These are phyloP conservation scores for Luffia ferchaultella DNA, from an alignment of 2,888 invertebrate species.

Conservation along the genomic window DNA sequence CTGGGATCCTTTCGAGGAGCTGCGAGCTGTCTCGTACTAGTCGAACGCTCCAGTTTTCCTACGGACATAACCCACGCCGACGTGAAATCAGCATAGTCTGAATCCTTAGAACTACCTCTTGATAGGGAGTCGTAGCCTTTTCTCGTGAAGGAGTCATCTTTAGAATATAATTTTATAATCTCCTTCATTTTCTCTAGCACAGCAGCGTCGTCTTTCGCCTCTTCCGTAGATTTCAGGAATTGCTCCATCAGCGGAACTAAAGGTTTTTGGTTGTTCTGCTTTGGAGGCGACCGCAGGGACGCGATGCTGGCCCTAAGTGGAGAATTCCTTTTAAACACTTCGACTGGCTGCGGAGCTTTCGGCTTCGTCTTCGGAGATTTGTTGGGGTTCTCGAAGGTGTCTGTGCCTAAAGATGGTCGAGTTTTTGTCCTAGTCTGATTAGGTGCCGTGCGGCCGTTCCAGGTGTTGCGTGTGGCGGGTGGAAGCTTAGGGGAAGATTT, in stretches of 20 bases:
- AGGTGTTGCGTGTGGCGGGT: constrained; percentile 70
- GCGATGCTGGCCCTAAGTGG: constrained; percentile 54
- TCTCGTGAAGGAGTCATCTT: constrained; percentile 13
- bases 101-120: constrained; percentile 60
- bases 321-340: constrained; percentile 60
- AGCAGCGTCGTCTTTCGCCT: constrained; percentile 75
- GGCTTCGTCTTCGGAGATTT: constrained; percentile 69
- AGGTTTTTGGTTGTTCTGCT: constrained; percentile 66
- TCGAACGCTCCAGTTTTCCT: constrained; percentile 69
- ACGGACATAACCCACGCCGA: constrained; percentile 78
- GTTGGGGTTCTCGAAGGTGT: constrained; percentile 57
- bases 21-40: constrained; percentile 58
- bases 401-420: constrained; percentile 44
- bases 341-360: constrained; percentile 35
- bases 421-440: constrained; percentile 42
- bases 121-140: constrained; percentile 47
- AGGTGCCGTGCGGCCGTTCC: constrained; percentile 72
- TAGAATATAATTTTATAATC: constrained; percentile 54
- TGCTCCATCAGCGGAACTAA: constrained; percentile 74
- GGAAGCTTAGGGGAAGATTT: constrained; percentile 48
- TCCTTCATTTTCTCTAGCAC: constrained; percentile 80
- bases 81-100: constrained; percentile 73
- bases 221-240: constrained; percentile 74
- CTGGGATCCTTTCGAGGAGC: constrained; percentile 53
- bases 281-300: constrained; percentile 63